These are phyloP conservation scores for Chrysogorgia sp. DNA, from an alignment of 92 coral and sea anemone species.

Conservation along the genomic window DNA sequence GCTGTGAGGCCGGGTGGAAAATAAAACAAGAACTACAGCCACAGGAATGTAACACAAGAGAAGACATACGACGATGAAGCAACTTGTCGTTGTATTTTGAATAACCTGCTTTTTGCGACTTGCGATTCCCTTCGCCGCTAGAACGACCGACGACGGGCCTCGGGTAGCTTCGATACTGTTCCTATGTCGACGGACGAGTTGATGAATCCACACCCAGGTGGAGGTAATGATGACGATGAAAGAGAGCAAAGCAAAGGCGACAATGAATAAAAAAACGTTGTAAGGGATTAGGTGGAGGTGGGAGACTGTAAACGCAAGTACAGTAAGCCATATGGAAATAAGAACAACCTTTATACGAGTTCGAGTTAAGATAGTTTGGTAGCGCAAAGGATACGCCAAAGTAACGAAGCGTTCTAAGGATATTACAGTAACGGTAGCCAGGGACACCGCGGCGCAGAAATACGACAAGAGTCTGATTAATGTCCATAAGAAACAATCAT, in stretches of 20 bases:
- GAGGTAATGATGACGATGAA: neutral
- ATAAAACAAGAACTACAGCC: neutral
- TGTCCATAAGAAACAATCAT: neutral
- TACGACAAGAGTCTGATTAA: neutral
- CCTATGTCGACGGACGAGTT: conserved; percentile 4
- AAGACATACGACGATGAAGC: conserved; percentile 3
- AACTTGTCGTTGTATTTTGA: conserved; percentile 10
- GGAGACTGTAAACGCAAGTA: neutral
- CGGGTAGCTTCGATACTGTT: neutral
- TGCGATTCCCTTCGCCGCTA: neutral
- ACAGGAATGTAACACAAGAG: neutral
- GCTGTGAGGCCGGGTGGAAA: neutral
- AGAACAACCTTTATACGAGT: neutral
- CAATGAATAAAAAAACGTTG: neutral
- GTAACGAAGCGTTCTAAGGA: conserved; percentile 17
- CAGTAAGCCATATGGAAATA: neutral
- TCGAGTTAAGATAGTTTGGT: neutral
- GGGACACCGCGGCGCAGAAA: conserved; percentile 5
- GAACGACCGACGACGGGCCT: neutral
- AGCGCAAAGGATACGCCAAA: neutral
- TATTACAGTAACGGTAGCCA: neutral
- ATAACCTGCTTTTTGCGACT: neutral
- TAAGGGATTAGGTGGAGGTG: conserved; percentile 6
- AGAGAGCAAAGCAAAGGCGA: neutral
- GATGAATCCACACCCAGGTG: conserved; percentile 7